Conservation (phyloP, 2,797 vertebrate genomes). For the Lepus townsendii region DNA sequence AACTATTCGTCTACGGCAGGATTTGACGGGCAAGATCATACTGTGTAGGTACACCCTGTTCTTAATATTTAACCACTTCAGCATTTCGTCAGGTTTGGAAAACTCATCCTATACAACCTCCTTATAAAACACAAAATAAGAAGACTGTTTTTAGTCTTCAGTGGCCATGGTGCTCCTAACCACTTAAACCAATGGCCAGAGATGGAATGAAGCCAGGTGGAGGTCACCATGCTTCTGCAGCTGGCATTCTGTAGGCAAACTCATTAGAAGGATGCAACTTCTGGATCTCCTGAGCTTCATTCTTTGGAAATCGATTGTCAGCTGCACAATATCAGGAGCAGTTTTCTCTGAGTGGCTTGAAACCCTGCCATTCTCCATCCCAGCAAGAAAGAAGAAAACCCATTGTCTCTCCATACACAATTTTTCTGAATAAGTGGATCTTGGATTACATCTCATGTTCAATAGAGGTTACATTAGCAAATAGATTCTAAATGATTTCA, state of each 20-base stretch:
- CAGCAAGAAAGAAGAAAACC: background rate
- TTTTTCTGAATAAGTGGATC: background rate
- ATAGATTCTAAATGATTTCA: background rate
- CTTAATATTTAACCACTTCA: constrained; percentile 30
- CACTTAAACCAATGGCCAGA: background rate
- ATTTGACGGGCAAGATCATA: background rate
- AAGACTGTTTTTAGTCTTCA: background rate
- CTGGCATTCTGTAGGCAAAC: background rate
- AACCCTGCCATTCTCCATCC: background rate
- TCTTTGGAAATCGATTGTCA: background rate
- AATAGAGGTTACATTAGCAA: background rate
- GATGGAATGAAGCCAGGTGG: background rate
- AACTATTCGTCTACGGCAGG: background rate
- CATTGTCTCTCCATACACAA: background rate
- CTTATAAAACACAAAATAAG: constrained; percentile 22
- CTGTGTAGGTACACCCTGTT: constrained; percentile 5
- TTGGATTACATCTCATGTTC: background rate
- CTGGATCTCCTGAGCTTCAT: background rate
- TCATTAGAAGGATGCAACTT: background rate
- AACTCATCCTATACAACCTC: background rate
- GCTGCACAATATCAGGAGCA: background rate
- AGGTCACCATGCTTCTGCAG: background rate
- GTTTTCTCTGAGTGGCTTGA: constrained; percentile 15
- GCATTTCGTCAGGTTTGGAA: background rate
- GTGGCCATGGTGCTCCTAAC: background rate